These are phyloP conservation scores for Brachyhypopomus gauderio DNA, from an alignment of 2,113 vertebrate species.

Conservation along the genomic window DNA sequence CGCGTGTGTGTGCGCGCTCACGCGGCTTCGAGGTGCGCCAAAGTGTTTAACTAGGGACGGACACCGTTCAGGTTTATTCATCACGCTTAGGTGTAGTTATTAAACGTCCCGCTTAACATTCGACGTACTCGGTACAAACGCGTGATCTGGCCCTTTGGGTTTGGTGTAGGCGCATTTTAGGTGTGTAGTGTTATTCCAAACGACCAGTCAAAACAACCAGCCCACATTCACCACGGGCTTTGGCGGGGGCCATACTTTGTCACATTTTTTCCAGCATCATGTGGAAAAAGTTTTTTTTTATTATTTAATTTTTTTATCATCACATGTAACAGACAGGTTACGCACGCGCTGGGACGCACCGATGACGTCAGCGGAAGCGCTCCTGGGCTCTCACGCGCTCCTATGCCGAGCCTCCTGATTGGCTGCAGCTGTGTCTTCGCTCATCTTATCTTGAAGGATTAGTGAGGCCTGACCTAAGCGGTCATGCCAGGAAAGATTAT, in stretches of 20 bases:
- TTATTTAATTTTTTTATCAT: no score
- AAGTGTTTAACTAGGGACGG: neutral
- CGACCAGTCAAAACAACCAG: neutral
- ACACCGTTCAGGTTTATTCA: neutral
- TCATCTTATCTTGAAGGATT: neutral
- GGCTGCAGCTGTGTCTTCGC: constrained; percentile 2
- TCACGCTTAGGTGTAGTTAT: no score
- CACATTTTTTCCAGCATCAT: neutral
- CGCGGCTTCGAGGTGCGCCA: neutral
- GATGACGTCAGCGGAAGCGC: no score
- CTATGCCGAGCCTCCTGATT: neutral
- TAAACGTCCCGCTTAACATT: neutral
- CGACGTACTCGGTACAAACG: neutral
- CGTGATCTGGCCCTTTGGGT: no score
- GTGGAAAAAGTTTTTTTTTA: constrained; percentile 5
- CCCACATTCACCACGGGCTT: neutral
- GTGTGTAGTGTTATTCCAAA: neutral
- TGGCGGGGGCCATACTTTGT: neutral
- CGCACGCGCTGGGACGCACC: no score
- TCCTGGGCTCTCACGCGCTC: neutral
- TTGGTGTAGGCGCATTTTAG: no score
- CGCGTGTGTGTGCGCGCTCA: no score
- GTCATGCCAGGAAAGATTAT: neutral
- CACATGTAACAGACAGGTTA: no score
- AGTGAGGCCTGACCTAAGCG: neutral